These are phyloP conservation scores for Nasonia giraulti DNA, from an alignment of 1,140 invertebrate genomes.

Conservation along the genomic window DNA sequence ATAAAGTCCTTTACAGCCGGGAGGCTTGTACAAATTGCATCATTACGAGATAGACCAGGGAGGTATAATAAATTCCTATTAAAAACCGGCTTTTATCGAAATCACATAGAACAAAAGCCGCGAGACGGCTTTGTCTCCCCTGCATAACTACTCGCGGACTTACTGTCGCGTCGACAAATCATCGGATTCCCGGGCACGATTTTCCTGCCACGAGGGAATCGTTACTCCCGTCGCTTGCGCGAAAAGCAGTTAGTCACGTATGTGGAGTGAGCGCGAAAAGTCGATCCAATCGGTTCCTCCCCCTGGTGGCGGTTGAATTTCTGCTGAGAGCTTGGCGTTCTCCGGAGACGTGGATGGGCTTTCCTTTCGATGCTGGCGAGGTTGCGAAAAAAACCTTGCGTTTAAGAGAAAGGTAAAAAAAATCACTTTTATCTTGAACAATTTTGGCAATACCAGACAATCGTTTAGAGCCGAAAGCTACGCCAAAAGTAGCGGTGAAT, in stretches of 20 bases:
- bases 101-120: background rate
- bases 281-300: background rate
- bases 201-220: background rate
- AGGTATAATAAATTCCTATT: too few relatives aligned
- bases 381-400: too few relatives aligned
- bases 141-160: too few relatives aligned
- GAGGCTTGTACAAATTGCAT: background rate
- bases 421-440: too few relatives aligned
- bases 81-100: background rate
- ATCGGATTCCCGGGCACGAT: constrained; percentile 20
- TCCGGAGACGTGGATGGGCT: background rate
- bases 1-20: background rate
- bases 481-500: background rate
- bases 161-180: constrained; percentile 6
- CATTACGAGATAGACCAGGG: background rate
- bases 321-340: background rate
- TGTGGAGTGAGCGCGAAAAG: background rate
- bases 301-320: background rate
- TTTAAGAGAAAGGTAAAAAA: too few relatives aligned
- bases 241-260: constrained; percentile 6
- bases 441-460: too few relatives aligned
- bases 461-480: background rate
- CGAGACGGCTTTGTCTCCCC: background rate
- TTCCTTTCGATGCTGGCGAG: too few relatives aligned
- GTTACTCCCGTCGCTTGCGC: background rate